phyloP scores from a whole-genome alignment of 2,888 invertebrate species.

The Standfussiana lucernea region DNA sequence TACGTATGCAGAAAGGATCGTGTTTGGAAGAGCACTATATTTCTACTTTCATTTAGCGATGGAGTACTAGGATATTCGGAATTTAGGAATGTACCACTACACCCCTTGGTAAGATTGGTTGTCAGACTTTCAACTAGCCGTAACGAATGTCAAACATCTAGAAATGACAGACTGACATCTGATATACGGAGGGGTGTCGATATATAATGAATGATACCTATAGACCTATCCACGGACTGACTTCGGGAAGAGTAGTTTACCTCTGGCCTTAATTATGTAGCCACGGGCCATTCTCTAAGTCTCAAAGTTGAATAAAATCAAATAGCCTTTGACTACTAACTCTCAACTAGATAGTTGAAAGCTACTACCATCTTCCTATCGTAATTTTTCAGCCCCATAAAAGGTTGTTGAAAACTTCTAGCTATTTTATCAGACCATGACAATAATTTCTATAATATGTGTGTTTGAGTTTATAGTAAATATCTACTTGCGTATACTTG shows the following conservation, averaged over 20 bases:
- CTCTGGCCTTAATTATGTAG: too few species aligned
- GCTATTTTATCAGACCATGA: not conserved
- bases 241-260: too few species aligned
- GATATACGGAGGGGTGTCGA: too few species aligned
- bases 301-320: not conserved
- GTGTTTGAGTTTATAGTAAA: not conserved
- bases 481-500: not conserved
- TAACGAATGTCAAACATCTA: too few species aligned
- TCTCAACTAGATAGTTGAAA: not conserved
- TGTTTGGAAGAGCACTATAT: constrained; percentile 17
- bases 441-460: constrained; percentile 3
- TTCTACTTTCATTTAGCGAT: not conserved
- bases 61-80: not conserved
- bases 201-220: too few species aligned
- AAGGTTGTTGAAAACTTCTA: not conserved
- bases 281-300: too few species aligned
- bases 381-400: not conserved
- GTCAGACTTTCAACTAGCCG: too few species aligned
- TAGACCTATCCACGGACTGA: too few species aligned
- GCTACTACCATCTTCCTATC: not conserved
- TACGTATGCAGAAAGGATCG: constrained; percentile 22
- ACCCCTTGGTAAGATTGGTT: not conserved
- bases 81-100: too few species aligned
- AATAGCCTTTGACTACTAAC: not conserved
- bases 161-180: too few species aligned